These are phyloP conservation scores for Drosophila anomalipes DNA, from an alignment of 2,888 invertebrate genomes.

Conservation along the genomic window DNA sequence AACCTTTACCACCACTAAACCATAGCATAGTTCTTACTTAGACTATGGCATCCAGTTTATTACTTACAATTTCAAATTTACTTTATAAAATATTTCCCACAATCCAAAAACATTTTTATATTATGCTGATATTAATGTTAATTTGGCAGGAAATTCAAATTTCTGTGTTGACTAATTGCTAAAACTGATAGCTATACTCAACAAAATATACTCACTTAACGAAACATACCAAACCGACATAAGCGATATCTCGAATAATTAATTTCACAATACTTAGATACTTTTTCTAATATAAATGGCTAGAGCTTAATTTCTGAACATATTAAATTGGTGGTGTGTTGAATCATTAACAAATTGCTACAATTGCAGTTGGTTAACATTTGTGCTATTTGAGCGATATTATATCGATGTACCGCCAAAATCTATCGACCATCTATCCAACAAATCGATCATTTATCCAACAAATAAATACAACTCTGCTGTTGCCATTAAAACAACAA, in stretches of 20 bases:
- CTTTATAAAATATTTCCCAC: conserved; percentile 24
- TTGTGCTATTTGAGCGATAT: conserved; percentile 21
- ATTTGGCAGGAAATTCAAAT: conserved; percentile 38
- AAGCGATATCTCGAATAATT: background rate
- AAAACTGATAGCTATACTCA: conserved; percentile 8
- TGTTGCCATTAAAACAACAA: too few species aligned
- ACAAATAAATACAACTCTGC: too few species aligned
- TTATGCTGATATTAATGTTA: background rate
- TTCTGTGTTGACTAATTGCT: conserved; percentile 10
- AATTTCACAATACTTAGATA: background rate
- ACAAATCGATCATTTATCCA: too few species aligned
- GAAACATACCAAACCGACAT: background rate
- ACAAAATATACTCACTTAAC: conserved; percentile 8
- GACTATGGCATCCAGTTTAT: conserved; percentile 46
- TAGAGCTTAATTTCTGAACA: too few species aligned
- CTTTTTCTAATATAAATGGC: background rate
- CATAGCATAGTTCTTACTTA: conserved; percentile 45
- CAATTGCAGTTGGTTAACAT: background rate
- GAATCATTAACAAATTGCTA: background rate
- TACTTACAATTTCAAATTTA: conserved; percentile 42
- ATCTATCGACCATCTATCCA: conserved; percentile 43
- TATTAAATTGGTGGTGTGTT: background rate
- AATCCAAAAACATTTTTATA: conserved; percentile 12
- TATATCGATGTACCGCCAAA: conserved; percentile 37
- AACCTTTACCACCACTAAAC: conserved; percentile 31